Evolutionary conservation across 2,113 vertebrate species (phyloP), one percentile per base, ranked within the genome.

Genomic region (Oreotrochilus melanogaster): DNA sequence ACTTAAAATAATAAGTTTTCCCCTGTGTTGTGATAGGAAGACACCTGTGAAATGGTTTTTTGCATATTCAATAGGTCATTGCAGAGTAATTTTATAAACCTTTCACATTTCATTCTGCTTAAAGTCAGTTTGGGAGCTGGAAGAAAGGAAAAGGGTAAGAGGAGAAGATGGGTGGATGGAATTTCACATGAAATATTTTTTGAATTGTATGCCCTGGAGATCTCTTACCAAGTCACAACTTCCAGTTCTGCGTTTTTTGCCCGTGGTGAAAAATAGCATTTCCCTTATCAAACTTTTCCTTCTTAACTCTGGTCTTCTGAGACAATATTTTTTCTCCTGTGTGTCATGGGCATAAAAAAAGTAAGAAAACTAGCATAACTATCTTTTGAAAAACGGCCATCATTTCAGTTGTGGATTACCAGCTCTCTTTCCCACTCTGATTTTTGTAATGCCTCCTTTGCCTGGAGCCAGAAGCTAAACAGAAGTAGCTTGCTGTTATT

Each of bases 311-410:
- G 18, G 9, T 71, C 15, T 75, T 66, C 48, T 66, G 14, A 91
- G 72, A 51, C 45, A 70, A 31, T 78, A 28, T 88, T 72, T 75
- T 85, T 84, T 51, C 12, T 83, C 25, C n/a, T 85, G 7, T 48
- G 8, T 31, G 16, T 58, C 35, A 71, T 15, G 16, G 33, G 24
- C 43, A 67, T 70, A 62, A 86, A 86, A 86, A 88, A 69, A 66
- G 22, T 50, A 60, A 84, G 11, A 31, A 93, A 92, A 73, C 28
- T 14, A 43, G 65, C 50, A 45, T 30, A 73, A 9, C 27, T 73
- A 4, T 72, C 45, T 86, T 93, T 69, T 88, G 79, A 88, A 80
- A 95, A 88, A 93, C 88, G 22, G 27, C 24, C 23, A 42, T 57
- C 17, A 74, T 86, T 91, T 95, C 43, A 71, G 42, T 35, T 66